phyloP scores from a whole-genome alignment of 1,140 invertebrate species.

The Xylocopa sonorina region DNA sequence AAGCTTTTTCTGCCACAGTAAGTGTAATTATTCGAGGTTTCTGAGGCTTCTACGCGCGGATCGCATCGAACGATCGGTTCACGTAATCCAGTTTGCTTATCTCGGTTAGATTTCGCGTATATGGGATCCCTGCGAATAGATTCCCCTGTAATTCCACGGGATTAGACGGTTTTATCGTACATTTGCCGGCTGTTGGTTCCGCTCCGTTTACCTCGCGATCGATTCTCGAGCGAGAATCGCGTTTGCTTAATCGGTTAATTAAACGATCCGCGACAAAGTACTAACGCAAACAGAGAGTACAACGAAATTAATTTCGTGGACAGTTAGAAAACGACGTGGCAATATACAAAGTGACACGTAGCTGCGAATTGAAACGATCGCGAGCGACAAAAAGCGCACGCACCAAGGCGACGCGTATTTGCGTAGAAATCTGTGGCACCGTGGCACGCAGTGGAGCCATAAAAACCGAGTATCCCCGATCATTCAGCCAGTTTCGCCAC shows the following conservation, averaged over 20 bases:
- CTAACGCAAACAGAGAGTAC: too few species aligned
- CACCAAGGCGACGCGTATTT: too few species aligned
- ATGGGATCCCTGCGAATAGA: neutral
- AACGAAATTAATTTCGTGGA: too few species aligned
- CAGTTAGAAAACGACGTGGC: too few species aligned
- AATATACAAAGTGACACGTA: too few species aligned
- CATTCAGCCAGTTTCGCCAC: neutral
- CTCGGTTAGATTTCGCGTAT: constrained; percentile 6
- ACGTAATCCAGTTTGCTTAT: constrained; percentile 31
- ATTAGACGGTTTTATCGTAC: constrained; percentile 31
- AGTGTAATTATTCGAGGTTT: neutral
- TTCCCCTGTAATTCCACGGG: constrained; percentile 15
- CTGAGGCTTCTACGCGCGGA: neutral
- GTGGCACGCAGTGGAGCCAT: too few species aligned
- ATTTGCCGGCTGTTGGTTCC: constrained; percentile 23
- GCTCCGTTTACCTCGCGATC: neutral
- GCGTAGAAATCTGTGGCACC: too few species aligned
- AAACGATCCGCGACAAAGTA: neutral
- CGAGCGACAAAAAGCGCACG: too few species aligned
- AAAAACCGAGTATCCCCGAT: too few species aligned
- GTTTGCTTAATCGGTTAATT: neutral
- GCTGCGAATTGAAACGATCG: too few species aligned
- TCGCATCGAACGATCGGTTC: neutral
- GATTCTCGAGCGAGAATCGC: neutral
- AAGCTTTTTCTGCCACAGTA: too few species aligned